Evolutionary conservation across 2,113 vertebrate species (phyloP).

Genomic region (Sapajus apella): DNA sequence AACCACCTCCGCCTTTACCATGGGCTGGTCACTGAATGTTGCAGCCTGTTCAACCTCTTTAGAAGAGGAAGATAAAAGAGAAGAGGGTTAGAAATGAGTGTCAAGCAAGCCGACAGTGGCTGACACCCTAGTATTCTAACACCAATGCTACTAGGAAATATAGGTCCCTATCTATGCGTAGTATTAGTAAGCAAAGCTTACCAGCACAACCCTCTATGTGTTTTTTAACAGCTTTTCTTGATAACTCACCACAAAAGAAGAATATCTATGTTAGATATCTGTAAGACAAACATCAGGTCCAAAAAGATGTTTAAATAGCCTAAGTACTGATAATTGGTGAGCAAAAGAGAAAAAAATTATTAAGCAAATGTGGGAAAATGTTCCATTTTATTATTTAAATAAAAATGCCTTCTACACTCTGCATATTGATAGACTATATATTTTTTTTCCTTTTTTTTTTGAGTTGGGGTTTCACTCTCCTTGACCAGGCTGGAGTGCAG

Average conservation of each 20-base stretch:
- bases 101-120: background rate
- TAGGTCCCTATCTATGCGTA: accelerated
- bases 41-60: background rate
- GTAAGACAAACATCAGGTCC: background rate
- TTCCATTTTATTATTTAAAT: background rate
- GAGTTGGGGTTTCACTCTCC: too few relatives aligned
- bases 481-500: too few relatives aligned
- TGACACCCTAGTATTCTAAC: background rate
- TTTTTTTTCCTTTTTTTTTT: too few relatives aligned
- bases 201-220: background rate
- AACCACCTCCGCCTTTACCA: background rate
- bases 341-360: background rate
- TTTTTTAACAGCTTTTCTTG: background rate
- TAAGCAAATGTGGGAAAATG: background rate
- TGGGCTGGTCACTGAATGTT: background rate
- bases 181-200: background rate
- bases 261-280: background rate
- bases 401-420: background rate
- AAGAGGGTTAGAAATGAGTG: background rate
- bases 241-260: background rate
- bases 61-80: background rate
- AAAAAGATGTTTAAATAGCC: background rate
- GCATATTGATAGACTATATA: background rate
- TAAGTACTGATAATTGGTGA: background rate
- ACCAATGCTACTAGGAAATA: background rate